A percentile compares a stretch with the other conserved stretches of the same genome.
phyloP scores from a whole-genome alignment of 2,888 invertebrate species.

The Disparrhopalites patrizii region DNA sequence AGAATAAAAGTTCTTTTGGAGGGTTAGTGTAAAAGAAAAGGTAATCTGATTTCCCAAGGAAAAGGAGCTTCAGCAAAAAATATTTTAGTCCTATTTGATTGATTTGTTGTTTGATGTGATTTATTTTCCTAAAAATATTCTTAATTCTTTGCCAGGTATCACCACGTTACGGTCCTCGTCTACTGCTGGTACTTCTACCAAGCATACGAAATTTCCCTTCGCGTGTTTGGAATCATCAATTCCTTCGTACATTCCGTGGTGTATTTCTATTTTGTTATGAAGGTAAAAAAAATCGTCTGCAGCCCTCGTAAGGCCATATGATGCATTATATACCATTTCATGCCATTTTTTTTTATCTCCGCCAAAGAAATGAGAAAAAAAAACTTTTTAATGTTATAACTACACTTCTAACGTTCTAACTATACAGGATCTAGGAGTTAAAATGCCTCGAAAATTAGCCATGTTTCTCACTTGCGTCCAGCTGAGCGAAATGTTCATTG shows the following conservation, averaged over 20 bases:
- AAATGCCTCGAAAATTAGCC: conserved; percentile 27
- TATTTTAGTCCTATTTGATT: too few species aligned
- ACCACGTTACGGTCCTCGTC: conserved; percentile 40
- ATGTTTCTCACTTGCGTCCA: conserved; percentile 30
- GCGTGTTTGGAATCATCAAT: conserved; percentile 42
- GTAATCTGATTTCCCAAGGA: too few species aligned
- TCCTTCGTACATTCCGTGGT: conserved; percentile 45
- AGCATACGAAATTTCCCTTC: conserved; percentile 28
- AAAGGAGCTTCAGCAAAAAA: too few species aligned
- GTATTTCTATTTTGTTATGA: conserved; percentile 30
- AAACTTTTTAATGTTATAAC: neutral
- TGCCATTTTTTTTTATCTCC: neutral
- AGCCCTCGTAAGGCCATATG: neutral
- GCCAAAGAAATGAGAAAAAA: neutral
- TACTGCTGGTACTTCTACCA: conserved; percentile 32
- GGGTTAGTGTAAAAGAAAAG: too few species aligned
- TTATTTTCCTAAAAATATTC: too few species aligned
- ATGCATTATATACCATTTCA: neutral
- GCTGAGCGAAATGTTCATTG: conserved; percentile 32
- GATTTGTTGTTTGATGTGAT: too few species aligned
- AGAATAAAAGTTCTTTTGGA: too few species aligned
- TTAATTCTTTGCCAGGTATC: conserved; percentile 38
- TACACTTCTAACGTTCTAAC: neutral
- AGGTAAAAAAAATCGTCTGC: conserved; percentile 12
- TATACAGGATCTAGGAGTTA: conserved; percentile 27